phyloP scores from a whole-genome alignment of 2,888 invertebrate genomes.

The Synanthedon tipuliformis region DNA sequence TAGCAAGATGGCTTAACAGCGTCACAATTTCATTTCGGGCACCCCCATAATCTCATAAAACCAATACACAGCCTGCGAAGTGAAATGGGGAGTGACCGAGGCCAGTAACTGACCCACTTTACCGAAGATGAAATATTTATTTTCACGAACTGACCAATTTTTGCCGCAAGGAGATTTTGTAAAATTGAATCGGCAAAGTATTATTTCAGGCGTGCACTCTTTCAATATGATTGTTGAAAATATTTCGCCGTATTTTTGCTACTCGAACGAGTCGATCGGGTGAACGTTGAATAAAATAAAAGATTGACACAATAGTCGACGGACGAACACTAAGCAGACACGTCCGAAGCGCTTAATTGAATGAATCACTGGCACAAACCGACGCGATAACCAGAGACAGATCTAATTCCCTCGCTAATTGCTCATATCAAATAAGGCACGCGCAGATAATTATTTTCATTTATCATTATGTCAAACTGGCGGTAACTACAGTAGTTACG shows the following conservation, averaged over 20 bases:
- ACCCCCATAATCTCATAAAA: neutral
- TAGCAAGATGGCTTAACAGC: neutral
- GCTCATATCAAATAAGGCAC: constrained; percentile 20
- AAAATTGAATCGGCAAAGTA: no score
- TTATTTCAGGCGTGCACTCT: no score
- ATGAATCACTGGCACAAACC: constrained; percentile 22
- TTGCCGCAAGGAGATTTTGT: neutral
- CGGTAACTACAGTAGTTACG: no score
- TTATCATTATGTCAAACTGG: neutral
- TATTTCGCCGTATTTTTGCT: no score
- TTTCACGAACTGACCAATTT: neutral
- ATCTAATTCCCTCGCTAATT: constrained; percentile 29
- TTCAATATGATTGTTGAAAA: no score
- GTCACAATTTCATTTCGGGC: neutral
- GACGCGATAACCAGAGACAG: constrained; percentile 26
- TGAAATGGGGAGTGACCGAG: neutral
- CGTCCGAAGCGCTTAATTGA: constrained; percentile 15
- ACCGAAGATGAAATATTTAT: constrained; percentile 10
- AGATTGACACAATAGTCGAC: neutral
- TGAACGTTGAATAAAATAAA: no score
- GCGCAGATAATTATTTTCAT: constrained; percentile 13
- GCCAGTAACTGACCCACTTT: constrained; percentile 14
- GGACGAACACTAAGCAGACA: neutral
- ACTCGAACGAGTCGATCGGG: no score
- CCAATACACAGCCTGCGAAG: neutral